Conservation (phyloP, 2,113 vertebrate species). For the Rhabdomys dilectus region DNA sequence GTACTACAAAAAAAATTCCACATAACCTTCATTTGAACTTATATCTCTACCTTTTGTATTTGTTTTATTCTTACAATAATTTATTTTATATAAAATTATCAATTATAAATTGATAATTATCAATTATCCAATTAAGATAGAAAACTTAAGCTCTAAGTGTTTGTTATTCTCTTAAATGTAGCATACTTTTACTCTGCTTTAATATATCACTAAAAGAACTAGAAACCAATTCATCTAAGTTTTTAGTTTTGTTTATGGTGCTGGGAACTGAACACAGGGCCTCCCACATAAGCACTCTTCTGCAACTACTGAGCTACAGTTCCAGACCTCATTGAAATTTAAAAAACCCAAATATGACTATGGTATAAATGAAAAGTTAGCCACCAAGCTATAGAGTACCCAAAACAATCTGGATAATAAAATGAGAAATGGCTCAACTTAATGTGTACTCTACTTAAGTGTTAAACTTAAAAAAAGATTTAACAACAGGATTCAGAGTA, state of each 20-base stretch:
- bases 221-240: slow-evolving; percentile 35
- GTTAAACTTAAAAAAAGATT: slow-evolving; percentile 25
- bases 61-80: slow-evolving; percentile 26
- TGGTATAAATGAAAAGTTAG: slow-evolving; percentile 26
- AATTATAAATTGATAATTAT: not conserved
- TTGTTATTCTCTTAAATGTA: not conserved
- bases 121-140: not conserved
- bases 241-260: not conserved
- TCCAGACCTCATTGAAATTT: not conserved
- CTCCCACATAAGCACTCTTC: not conserved
- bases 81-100: slow-evolving; percentile 41
- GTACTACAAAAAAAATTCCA: not conserved
- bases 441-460: not conserved
- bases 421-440: slow-evolving; percentile 11
- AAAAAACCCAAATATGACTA: slow-evolving; percentile 25
- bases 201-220: slow-evolving; percentile 17
- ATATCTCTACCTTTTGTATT: not conserved
- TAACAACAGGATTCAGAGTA: not conserved
- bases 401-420: slow-evolving; percentile 12
- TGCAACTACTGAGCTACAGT: not conserved
- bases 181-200: slow-evolving; percentile 34
- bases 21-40: slow-evolving; percentile 16
- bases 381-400: not conserved
- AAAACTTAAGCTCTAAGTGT: slow-evolving; percentile 37
- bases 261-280: not conserved